Evolutionary conservation across 1,140 invertebrate genomes (phyloP), one percentile per base, ranked within the genome.

Genomic region (Octopus bimaculoides): DNA sequence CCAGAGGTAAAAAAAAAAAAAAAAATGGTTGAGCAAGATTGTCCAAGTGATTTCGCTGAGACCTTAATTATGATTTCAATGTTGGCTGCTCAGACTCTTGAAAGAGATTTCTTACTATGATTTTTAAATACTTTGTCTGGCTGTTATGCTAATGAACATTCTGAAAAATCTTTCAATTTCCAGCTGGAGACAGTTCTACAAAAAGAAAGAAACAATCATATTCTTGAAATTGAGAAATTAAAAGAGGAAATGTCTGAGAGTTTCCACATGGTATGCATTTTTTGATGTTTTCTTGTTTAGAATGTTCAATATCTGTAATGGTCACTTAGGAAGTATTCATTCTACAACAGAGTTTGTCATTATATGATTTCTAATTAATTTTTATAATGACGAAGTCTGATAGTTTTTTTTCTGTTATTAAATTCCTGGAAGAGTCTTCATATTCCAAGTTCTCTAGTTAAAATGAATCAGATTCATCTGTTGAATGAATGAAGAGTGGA

Each of bases 181-280:
- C 77, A 88, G 87, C 78, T 88, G 54, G 86, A 87, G 75, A 81
- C 81, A 66, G 85, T 83, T 53, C 52, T 87, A 53, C 75, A 81
- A 73, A 82, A 83, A 73, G 88, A 88, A 75, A 82, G 82, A 66
- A 74, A 77, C 17, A 86, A 84, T 76, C 86, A 88, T 79, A 52
- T 54, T 10, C 54, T 78, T 20, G 85, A 85, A 78, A 26, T 89
- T 74, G 81, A 83, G 71, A 41, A 78, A 5, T 79, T 89, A 61
- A 86, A 88, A 80, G 82, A 86, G 9, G 84, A 81, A 74, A 71
- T 88, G 12, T 86, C 86, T 71, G 85, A 89, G 77, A 85, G 87
- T 54, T 89, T 88, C 84, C 82, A 86, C n/a, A 82, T 86, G 85
- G 88, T 89, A 80, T 80, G 12, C 80, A 12, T 56, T 20, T 26